Base-by-base conservation (phyloP, 2,797 vertebrate genomes). In the Enteromius paludinosus region DNA sequence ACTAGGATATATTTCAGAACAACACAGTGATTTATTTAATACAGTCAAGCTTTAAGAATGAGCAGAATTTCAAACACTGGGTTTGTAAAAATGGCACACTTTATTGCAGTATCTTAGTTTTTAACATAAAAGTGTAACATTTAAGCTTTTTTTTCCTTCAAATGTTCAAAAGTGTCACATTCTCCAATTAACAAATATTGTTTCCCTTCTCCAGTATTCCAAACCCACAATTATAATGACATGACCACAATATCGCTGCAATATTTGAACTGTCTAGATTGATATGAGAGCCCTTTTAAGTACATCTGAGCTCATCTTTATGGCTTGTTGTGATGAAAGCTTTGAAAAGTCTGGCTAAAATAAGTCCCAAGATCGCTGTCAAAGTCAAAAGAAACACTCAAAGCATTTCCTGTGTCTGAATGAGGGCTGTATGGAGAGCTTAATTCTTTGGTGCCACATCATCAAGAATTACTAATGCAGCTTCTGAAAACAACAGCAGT, bases 391-490 rank as follows among this genome's bases (percentile, higher is more conserved):
- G 54, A 62, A 71, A 70, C 23, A 49, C 45, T 64, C 73, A 3
- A 70, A 35, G 70, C 38, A 83, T 56, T 52, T 83, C 69, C 78
- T 84, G 83, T 25, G 64, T 66, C 81, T 69, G 79, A 83, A 49
- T 79, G 71, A 84, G 20, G 59, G 35, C 59, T 38, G 74, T 69
- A 61, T 23, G 30, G 28, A 75, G 23, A 54, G 28, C 23, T 59
- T 41, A 83, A 83, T 78, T 70, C 68, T 84, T 71, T 83, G 35
- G 65, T 79, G 79, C 17, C 56, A 69, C 35, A 49, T 74, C 84
- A 84, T 64, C 61, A 70, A 81, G 70, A 76, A 87, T 76, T 79
- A 54, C 82, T 47, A 78, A 79, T 81, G 12, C 69, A 65, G 43
- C 64, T 69, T n/a, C 56, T 30, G 59, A 73, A 56, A 78, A 73